Percentiles rank a stretch among this genome's conserved stretches.
Evolutionary conservation across 1,140 invertebrate genomes (phyloP).

Genomic region (Vollenhovia emeryi): DNA sequence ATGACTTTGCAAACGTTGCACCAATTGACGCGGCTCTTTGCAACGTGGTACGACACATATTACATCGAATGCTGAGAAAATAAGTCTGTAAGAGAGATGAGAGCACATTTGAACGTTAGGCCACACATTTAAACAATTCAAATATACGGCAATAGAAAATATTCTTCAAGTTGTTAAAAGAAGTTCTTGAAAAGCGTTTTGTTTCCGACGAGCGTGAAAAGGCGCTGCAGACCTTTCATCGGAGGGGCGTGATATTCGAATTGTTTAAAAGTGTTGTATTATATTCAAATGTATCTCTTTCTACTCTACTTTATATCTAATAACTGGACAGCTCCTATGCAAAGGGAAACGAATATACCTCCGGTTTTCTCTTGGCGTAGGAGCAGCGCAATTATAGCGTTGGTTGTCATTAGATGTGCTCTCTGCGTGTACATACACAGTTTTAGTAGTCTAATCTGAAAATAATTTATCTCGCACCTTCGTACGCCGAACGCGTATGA

Average conservation of each 20-base stretch:
- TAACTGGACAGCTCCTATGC: background rate
- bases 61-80: conserved; percentile 3
- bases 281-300: background rate
- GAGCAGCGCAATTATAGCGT: background rate
- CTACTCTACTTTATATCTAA: background rate
- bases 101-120: background rate
- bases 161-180: background rate
- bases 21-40: background rate
- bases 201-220: background rate
- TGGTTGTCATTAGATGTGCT: background rate
- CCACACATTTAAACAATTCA: conserved; percentile 5
- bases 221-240: background rate
- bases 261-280: background rate
- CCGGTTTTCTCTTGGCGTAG: background rate
- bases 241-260: background rate
- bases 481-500: background rate
- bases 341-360: background rate
- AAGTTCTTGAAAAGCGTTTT: background rate
- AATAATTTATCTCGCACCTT: conserved; percentile 26
- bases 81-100: background rate
- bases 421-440: background rate
- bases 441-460: background rate
- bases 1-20: background rate
- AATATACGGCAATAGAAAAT: conserved; percentile 4
- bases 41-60: background rate